Evolutionary conservation across 1,140 invertebrate genomes (phyloP).

Genomic region (Pseudomyrmex cubaensis): DNA sequence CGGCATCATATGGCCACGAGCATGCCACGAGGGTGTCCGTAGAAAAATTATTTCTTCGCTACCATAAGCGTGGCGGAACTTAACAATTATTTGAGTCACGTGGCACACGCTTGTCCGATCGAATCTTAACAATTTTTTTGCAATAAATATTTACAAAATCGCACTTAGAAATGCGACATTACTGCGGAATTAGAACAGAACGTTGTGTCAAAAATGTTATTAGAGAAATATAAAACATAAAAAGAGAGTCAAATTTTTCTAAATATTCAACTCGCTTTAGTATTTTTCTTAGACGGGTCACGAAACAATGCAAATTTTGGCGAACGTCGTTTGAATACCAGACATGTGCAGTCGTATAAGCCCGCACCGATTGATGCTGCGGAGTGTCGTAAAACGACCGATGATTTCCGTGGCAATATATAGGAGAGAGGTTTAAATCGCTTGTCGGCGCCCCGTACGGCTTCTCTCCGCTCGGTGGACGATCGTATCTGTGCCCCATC

Average conservation of each 20-base stretch:
- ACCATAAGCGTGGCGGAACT: conserved; percentile 46
- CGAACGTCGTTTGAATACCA: background rate
- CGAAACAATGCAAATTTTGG: background rate
- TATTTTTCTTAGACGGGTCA: background rate
- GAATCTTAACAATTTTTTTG: background rate
- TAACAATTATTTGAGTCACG: conserved; percentile 62
- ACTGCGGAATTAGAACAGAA: background rate
- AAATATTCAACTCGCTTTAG: background rate
- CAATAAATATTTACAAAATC: background rate
- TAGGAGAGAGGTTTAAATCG: conserved; percentile 63
- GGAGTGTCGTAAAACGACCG: conserved; percentile 9
- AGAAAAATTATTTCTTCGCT: conserved; percentile 80
- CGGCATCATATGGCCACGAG: conserved; percentile 81
- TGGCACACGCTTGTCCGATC: background rate
- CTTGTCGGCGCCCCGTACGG: conserved; percentile 11
- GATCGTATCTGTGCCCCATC: conserved; percentile 57
- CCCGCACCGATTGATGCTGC: background rate
- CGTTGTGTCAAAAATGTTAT: background rate
- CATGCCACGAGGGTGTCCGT: conserved; percentile 79
- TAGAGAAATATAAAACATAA: too few relatives aligned
- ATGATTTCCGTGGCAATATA: conserved; percentile 43
- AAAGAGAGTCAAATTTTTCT: background rate
- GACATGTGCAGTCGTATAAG: background rate
- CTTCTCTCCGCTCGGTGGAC: conserved; percentile 51
- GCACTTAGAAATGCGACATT: background rate